Evolutionary conservation across 2,888 invertebrate species (phyloP).

Genomic region (Eupithecia centaureata): DNA sequence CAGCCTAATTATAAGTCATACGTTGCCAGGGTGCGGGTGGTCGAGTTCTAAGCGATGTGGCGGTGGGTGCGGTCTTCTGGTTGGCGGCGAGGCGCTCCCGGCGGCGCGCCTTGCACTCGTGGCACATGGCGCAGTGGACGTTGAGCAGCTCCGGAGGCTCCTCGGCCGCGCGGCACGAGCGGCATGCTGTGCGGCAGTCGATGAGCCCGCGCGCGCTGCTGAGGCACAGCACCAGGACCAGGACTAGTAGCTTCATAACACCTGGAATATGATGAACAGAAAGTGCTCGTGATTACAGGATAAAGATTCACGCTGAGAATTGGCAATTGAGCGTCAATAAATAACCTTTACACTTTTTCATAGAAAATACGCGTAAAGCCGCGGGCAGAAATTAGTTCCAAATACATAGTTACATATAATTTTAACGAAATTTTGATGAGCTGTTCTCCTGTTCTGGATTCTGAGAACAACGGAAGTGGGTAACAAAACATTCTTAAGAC

Average conservation of each 20-base stretch:
- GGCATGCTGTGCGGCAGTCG: constrained; percentile 65
- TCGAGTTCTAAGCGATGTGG: background rate
- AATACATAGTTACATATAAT: background rate
- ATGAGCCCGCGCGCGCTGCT: constrained; percentile 43
- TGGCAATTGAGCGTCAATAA: background rate
- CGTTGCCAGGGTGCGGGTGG: background rate
- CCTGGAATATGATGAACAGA: background rate
- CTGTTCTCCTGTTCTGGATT: too few species aligned
- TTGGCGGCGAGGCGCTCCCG: constrained; percentile 41
- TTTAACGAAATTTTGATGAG: background rate
- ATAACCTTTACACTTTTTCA: too few species aligned
- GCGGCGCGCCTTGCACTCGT: constrained; percentile 63
- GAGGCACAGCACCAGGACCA: background rate
- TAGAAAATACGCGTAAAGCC: too few species aligned
- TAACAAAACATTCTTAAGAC: background rate
- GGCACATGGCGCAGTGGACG: constrained; percentile 74
- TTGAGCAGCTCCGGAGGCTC: constrained; percentile 55
- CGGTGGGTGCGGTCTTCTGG: background rate
- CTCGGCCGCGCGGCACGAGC: constrained; percentile 52
- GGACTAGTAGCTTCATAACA: background rate
- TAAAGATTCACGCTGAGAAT: background rate
- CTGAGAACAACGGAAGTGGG: background rate
- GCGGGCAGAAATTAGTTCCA: too few species aligned
- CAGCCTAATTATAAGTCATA: background rate
- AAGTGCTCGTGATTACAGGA: background rate